Conservation (phyloP, 2,888 invertebrate species). For the Clitarchus hookeri region DNA sequence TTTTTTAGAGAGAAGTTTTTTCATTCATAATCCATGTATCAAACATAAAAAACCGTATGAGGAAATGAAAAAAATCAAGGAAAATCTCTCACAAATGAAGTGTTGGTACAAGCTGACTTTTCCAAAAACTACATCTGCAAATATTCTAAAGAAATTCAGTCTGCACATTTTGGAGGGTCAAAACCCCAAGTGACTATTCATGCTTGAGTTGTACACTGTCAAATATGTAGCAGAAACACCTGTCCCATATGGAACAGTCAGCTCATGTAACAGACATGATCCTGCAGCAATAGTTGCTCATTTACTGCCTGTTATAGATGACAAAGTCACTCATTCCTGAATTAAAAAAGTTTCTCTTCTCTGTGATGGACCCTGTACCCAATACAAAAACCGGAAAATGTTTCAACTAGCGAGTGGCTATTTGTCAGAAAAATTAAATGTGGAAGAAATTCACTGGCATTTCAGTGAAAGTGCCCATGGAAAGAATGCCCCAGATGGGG, state of each 20-base stretch:
- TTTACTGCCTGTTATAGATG: not conserved
- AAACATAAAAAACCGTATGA: not conserved
- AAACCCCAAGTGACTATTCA: not conserved
- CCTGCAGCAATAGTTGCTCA: not conserved
- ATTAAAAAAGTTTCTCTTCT: not conserved
- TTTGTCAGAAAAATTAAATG: not conserved
- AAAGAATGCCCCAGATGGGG: not conserved
- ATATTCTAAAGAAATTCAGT: not conserved
- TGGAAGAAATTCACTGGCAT: not conserved
- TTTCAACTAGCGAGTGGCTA: not conserved
- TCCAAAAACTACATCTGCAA: not conserved
- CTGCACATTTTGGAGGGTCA: not conserved
- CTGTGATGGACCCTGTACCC: not conserved
- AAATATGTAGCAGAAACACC: not conserved
- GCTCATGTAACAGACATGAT: not conserved
- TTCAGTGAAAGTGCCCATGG: not conserved
- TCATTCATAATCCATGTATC: not conserved
- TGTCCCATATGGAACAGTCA: not conserved
- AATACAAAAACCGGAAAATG: not conserved
- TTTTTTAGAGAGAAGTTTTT: not conserved
- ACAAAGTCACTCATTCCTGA: not conserved
- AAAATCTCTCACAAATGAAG: not conserved
- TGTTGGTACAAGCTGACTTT: not conserved
- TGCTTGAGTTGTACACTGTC: not conserved
- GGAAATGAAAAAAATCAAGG: not conserved